Conservation (phyloP, 2,888 invertebrate species). For the Pardosa pseudoannulata region DNA sequence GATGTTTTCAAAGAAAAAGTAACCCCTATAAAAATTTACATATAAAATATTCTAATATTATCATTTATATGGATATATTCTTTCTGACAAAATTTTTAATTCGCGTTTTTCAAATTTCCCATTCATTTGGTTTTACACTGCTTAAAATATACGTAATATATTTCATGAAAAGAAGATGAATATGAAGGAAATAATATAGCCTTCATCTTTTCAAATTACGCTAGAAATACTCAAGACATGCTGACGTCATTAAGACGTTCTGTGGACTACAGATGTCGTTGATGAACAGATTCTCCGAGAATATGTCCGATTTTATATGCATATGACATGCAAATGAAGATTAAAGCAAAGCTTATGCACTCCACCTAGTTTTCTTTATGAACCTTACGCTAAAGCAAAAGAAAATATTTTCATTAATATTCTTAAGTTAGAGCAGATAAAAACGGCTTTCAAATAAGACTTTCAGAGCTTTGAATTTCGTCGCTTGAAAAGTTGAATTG, state of each 20-base stretch:
- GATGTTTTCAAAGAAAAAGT: too few species aligned
- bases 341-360: slow-evolving; percentile 7
- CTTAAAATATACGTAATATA: background rate
- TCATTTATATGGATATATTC: too few species aligned
- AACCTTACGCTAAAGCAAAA: background rate
- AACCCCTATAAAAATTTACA: too few species aligned
- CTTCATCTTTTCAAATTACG: slow-evolving; percentile 14
- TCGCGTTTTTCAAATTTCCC: too few species aligned
- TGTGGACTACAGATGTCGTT: slow-evolving; percentile 1
- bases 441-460: background rate
- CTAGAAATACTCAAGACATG: slow-evolving; percentile 22
- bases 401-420: slow-evolving; percentile 5
- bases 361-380: slow-evolving; percentile 8
- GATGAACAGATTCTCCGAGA: slow-evolving; percentile 32
- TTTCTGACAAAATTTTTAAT: too few species aligned
- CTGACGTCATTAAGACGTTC: slow-evolving; percentile 20
- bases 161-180: slow-evolving; percentile 18
- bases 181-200: background rate
- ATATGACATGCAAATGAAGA: slow-evolving; percentile 37
- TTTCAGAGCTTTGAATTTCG: background rate
- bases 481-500: background rate
- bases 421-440: background rate
- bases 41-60: too few species aligned
- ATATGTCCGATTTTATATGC: slow-evolving; percentile 38
- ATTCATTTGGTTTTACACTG: too few species aligned